phyloP scores from a whole-genome alignment of 1,140 invertebrate species.

The Probaryconus sp. region DNA sequence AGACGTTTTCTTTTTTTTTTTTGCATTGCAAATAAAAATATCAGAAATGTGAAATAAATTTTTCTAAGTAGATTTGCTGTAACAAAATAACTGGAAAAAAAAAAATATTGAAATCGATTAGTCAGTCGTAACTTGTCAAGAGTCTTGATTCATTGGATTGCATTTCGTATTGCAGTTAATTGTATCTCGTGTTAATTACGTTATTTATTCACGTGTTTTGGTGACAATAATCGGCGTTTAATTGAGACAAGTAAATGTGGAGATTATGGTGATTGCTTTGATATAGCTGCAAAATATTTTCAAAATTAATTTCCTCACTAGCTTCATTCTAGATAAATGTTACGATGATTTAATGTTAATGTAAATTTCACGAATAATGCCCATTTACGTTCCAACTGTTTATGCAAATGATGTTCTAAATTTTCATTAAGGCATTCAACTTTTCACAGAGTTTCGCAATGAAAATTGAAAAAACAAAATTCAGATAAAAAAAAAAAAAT shows the following conservation, averaged over 20 bases:
- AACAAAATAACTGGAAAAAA: conserved; percentile 21
- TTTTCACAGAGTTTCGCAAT: too few relatives aligned
- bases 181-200: conserved; percentile 51
- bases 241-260: conserved; percentile 55
- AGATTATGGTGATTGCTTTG: conserved; percentile 49
- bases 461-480: background rate
- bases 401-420: too few relatives aligned
- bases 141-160: conserved; percentile 43
- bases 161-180: conserved; percentile 28
- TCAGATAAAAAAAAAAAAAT: background rate
- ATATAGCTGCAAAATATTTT: conserved; percentile 45
- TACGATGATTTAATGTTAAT: conserved; percentile 32
- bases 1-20: too few relatives aligned
- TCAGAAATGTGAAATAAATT: too few relatives aligned
- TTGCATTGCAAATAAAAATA: too few relatives aligned
- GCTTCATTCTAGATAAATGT: too few relatives aligned
- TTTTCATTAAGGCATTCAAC: too few relatives aligned
- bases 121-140: conserved; percentile 43
- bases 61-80: too few relatives aligned
- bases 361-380: conserved; percentile 40
- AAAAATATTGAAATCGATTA: conserved; percentile 44
- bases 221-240: conserved; percentile 54
- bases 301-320: conserved; percentile 24
- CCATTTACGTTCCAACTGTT: too few relatives aligned
- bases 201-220: conserved; percentile 53